phyloP scores from a whole-genome alignment of 2,797 vertebrate genomes.

The Pangasius macronema region DNA sequence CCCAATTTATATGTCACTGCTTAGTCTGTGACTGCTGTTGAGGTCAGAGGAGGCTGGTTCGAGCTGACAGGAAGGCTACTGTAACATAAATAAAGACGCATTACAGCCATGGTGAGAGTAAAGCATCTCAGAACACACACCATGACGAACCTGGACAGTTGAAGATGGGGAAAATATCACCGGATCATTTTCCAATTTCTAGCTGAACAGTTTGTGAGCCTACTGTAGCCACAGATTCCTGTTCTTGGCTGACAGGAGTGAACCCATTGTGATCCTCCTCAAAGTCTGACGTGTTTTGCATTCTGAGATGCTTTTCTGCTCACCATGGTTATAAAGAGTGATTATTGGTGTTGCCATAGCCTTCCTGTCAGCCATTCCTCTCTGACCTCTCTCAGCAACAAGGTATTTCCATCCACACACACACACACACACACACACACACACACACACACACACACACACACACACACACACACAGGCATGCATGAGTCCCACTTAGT shows the following conservation, averaged over 20 bases:
- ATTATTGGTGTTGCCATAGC: neutral
- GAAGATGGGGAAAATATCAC: neutral
- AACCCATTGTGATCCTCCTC: neutral
- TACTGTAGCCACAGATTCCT: neutral
- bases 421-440: neutral
- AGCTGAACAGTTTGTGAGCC: neutral
- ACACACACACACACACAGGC: neutral
- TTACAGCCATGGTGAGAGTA: too few species aligned
- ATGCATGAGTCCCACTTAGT: conserved; percentile 29
- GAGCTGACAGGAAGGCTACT: conserved; percentile 1
- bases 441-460: conserved; percentile 2
- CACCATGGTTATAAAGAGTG: neutral
- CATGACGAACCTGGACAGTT: neutral
- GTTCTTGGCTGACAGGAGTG: neutral
- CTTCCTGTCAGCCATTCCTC: neutral
- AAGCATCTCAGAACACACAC: neutral
- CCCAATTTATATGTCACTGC: neutral
- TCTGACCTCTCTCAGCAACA: neutral
- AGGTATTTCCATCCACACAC: conserved; percentile 4
- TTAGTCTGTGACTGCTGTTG: neutral
- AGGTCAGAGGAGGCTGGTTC: neutral
- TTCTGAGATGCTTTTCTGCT: conserved; percentile 7
- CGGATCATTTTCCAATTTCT: neutral
- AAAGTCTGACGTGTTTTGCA: neutral
- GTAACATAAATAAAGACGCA: neutral